Conservation (phyloP, 2,888 invertebrate species). For the Antitype chi region DNA sequence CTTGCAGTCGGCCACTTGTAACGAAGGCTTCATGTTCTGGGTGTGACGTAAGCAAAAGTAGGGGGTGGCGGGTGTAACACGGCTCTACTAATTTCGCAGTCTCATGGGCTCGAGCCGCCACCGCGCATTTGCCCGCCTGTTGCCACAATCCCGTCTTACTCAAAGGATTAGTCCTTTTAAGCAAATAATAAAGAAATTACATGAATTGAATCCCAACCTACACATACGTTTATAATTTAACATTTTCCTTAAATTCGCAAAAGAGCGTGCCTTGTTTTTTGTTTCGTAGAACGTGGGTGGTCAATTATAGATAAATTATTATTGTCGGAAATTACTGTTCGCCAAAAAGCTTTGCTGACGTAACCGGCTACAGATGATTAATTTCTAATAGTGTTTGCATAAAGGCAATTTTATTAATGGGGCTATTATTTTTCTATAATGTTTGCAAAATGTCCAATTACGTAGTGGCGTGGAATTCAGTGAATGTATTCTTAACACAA, state of each 20-base stretch:
- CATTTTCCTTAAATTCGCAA: conserved; percentile 39
- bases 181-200: conserved; percentile 77
- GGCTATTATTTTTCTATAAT: conserved; percentile 41
- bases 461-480: conserved; percentile 2
- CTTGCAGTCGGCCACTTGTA: conserved; percentile 67
- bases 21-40: conserved; percentile 68
- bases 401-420: conserved; percentile 49
- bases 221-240: conserved; percentile 34
- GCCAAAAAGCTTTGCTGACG: conserved; percentile 47
- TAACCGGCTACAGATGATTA: conserved; percentile 42
- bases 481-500: conserved; percentile 25
- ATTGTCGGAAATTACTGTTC: conserved; percentile 46
- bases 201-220: conserved; percentile 64
- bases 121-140: conserved; percentile 74
- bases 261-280: conserved; percentile 28
- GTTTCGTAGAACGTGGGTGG: conserved; percentile 52
- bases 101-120: conserved; percentile 78
- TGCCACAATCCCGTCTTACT: conserved; percentile 78
- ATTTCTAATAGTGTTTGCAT: conserved; percentile 41
- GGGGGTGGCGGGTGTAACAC: conserved; percentile 71
- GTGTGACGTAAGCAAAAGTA: conserved; percentile 66
- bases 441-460: conserved; percentile 31
- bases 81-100: conserved; percentile 84
- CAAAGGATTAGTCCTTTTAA: conserved; percentile 76
- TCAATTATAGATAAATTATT: conserved; percentile 50